phyloP scores from a whole-genome alignment of 2,888 invertebrate genomes.

The Cyrtodaria siliqua region DNA sequence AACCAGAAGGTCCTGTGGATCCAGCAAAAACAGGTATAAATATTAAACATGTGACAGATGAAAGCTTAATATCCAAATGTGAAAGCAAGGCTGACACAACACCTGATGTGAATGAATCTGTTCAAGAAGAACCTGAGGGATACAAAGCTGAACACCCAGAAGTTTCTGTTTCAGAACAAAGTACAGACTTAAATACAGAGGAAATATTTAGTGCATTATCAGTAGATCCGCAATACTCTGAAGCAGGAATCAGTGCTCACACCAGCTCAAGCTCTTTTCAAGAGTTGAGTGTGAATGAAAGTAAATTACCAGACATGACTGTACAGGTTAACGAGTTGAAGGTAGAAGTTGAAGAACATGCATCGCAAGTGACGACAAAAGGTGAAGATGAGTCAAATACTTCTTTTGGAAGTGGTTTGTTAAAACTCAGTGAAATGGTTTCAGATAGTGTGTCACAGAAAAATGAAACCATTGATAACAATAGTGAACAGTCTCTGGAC shows the following conservation, averaged over 20 bases:
- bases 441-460: background rate
- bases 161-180: background rate
- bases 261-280: constrained; percentile 6
- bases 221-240: too few relatives aligned
- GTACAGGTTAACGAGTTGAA: background rate
- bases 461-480: too few relatives aligned
- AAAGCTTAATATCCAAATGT: too few relatives aligned
- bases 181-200: background rate
- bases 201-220: too few relatives aligned
- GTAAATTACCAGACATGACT: background rate
- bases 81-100: background rate
- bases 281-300: background rate
- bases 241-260: background rate
- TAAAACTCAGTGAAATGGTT: too few relatives aligned
- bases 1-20: too few relatives aligned
- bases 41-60: too few relatives aligned
- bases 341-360: background rate
- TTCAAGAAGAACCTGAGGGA: constrained; percentile 1
- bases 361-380: background rate
- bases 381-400: background rate
- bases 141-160: constrained; percentile 1
- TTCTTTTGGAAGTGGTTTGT: background rate
- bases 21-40: too few relatives aligned
- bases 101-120: constrained; percentile 7
- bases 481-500: background rate